Base-by-base conservation (phyloP, 2,113 vertebrate genomes). In the Elaphurus davidianus region DNA sequence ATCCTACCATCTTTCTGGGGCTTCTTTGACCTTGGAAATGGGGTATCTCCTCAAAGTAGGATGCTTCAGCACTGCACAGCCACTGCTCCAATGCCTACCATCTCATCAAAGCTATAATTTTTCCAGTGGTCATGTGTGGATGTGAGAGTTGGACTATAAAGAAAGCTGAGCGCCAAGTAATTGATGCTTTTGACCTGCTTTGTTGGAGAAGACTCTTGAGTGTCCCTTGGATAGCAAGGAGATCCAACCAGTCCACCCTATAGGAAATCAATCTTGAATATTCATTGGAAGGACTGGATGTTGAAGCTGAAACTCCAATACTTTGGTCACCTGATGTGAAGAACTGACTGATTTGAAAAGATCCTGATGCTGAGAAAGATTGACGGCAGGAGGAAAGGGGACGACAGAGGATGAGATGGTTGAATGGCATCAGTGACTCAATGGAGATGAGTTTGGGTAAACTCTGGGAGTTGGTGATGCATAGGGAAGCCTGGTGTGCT, bases 21-120 rank as follows among this genome's bases (percentile, higher is more conserved):
- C 60, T 62, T 62, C 28, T 62, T 62, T 62, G 28, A 14, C 28
- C 28, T 33, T 33, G 13, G 28, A 33, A 14, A 62, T 62, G 14
- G 27, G 30, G 6, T 64, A 33, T 64, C 60, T 33, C 30, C 60
- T 16, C 30, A 64, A 62, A 33, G 30, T 64, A 50, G 47, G 47
- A 10, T 15, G 3, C 15, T 7, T 7, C 60, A 64, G 60, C 3
- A 7, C 14, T 16, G 60, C 30, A 15, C 30, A 64, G 60, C 60
- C 60, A 64, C 60, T 0, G 0, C 6, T 64, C 14, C 30, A 16
- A 14, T 2, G 3, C 6, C 30, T 33, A 33, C 60, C 30, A 15
- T 62, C 30, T 64, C 3, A 0, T 67, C 33, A 67, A 67, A 19
- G 33, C 64, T 67, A n/a, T n/a, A 14, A 2, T 67, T 67, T 67